A percentile compares a stretch with the other conserved stretches of the same genome.
Conservation (phyloP, 2,888 invertebrate genomes). For the Drosophila limbata region DNA sequence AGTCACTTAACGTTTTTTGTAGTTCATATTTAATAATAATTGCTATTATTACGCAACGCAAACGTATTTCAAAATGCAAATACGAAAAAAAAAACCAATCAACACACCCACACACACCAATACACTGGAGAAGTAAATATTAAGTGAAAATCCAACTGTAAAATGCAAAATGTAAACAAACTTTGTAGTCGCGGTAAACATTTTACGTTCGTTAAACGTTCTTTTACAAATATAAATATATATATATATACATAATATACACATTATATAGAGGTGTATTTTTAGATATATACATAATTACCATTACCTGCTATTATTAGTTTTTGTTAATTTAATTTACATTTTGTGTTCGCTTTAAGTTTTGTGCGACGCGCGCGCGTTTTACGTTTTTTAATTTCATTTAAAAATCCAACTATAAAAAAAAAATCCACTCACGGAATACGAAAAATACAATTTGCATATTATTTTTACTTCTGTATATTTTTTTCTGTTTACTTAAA, state of each 20-base stretch:
- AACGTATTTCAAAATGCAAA: conserved; percentile 43
- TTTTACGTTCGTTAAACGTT: conserved; percentile 74
- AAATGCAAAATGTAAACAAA: conserved; percentile 53
- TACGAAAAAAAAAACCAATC: conserved; percentile 23
- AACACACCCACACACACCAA: conserved; percentile 12
- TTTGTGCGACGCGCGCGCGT: conserved; percentile 65
- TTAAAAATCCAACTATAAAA: conserved; percentile 26
- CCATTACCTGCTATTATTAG: conserved; percentile 70
- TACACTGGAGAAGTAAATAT: conserved; percentile 34
- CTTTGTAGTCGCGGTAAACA: conserved; percentile 41
- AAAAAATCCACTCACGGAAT: conserved; percentile 10
- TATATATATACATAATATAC: conserved; percentile 36
- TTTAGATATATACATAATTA: conserved; percentile 46
- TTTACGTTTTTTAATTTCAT: conserved; percentile 34
- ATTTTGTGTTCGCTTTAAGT: conserved; percentile 72
- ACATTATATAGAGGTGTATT: conserved; percentile 10
- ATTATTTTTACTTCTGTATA: conserved; percentile 62
- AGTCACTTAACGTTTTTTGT: conserved; percentile 77
- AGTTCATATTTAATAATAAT: conserved; percentile 72
- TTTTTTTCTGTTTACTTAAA: conserved; percentile 63
- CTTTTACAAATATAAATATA: conserved; percentile 38
- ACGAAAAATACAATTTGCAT: conserved; percentile 13
- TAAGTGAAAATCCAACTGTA: conserved; percentile 53
- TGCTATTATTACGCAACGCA: conserved; percentile 58
- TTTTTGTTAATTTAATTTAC: conserved; percentile 77